Percentiles rank a stretch among this genome's conserved stretches.
phyloP scores from a whole-genome alignment of 1,140 invertebrate species.

The Copidosoma floridanum region DNA sequence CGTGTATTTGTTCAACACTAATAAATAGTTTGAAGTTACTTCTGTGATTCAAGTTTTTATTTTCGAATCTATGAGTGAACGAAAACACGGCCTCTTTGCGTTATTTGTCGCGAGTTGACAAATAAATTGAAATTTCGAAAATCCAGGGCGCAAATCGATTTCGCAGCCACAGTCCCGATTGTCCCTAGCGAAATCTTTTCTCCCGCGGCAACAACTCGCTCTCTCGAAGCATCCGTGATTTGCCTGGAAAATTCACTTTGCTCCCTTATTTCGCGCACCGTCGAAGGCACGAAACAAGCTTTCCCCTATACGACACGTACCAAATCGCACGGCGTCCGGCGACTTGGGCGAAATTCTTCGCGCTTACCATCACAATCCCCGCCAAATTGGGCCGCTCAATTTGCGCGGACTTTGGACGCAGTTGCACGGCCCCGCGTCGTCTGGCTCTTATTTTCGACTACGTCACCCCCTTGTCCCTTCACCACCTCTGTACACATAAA shows the following conservation, averaged over 20 bases:
- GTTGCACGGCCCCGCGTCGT: slow-evolving; percentile 20
- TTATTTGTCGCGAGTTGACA: no score
- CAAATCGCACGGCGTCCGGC: slow-evolving; percentile 22
- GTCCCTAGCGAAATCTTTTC: no score
- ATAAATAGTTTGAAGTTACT: no score
- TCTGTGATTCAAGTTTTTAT: no score
- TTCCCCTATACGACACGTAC: background rate
- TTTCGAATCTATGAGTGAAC: no score
- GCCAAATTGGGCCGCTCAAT: slow-evolving; percentile 53
- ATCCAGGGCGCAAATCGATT: no score
- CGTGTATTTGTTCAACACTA: no score
- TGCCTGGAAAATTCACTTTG: background rate
- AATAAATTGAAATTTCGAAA: no score
- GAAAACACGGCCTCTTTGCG: no score
- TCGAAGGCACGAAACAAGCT: background rate
- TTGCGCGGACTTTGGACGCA: slow-evolving; percentile 26
- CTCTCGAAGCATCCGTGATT: no score
- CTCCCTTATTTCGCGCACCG: background rate
- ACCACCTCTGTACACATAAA: slow-evolving; percentile 31
- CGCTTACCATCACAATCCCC: slow-evolving; percentile 51
- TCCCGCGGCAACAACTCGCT: no score
- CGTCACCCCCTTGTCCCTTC: background rate
- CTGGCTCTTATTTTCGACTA: slow-evolving; percentile 17
- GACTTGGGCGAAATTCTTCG: slow-evolving; percentile 5
- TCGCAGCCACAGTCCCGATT: no score